These are phyloP conservation scores for Lagopus muta DNA, from an alignment of 2,113 vertebrate species.

Conservation along the genomic window DNA sequence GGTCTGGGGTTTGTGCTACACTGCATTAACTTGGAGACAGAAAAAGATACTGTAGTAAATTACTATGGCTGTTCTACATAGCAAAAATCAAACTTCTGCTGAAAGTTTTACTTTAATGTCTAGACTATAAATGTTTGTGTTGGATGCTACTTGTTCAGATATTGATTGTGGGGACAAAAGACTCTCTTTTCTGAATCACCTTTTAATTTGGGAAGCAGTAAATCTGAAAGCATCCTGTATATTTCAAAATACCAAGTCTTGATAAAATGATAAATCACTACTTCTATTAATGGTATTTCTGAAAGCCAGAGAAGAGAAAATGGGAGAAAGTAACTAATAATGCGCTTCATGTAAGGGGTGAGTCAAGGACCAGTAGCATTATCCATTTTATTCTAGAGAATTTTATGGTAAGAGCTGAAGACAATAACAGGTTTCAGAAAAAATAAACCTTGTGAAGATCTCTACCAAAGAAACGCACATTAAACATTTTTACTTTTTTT, in stretches of 20 bases:
- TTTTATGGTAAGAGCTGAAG: conserved; percentile 43
- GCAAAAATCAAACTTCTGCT: conserved; percentile 28
- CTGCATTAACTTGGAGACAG: conserved; percentile 1
- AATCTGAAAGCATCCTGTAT: conserved; percentile 10
- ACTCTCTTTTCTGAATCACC: background rate
- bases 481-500: conserved; percentile 18
- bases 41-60: conserved; percentile 36
- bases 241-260: conserved; percentile 43
- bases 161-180: background rate
- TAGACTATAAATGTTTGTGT: conserved; percentile 26
- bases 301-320: conserved; percentile 35
- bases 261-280: conserved; percentile 27
- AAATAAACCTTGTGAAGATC: conserved; percentile 14
- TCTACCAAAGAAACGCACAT: background rate
- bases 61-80: background rate
- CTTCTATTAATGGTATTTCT: conserved; percentile 7
- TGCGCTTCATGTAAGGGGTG: conserved; percentile 23
- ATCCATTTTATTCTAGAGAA: conserved; percentile 20
- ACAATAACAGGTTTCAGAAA: conserved; percentile 33
- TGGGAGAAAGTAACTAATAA: conserved; percentile 38
- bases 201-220: conserved; percentile 14
- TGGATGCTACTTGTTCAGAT: conserved; percentile 23
- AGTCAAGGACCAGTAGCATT: conserved; percentile 4
- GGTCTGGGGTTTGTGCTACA: background rate
- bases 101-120: conserved; percentile 53